Evolutionary conservation across 2,797 vertebrate species (phyloP), one percentile per base, ranked within the genome.

Genomic region (Eidolon dupreanum): DNA sequence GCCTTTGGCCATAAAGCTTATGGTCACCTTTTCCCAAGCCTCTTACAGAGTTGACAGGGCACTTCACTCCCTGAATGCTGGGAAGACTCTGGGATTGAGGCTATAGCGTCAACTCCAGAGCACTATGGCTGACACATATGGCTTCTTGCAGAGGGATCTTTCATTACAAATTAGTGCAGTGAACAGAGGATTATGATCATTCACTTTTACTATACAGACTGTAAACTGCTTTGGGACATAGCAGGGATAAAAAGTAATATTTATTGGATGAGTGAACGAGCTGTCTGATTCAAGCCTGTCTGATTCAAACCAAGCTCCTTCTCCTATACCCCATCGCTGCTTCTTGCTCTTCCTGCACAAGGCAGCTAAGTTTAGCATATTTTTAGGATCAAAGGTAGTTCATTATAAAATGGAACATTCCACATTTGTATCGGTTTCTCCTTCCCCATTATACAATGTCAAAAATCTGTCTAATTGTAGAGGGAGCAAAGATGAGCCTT

Each of bases 381-480:
- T 38, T 94, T 83, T 61, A 92, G 63, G 65, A 74, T 66, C 26
- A 84, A 89, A 22, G 46, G 51, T 20, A 92, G 59, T 28, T 66
- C 53, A 43, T 43, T 79, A 61, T 16, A 79, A 92, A 77, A 94
- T 38, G 43, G 31, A 85, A 53, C 31, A 38, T 88, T 92, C 31
- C 83, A 41, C 10, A 61, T 95, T 92, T 94, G 43, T 43, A 73
- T 91, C 55, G 15, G 2, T 90, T 81, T 89, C 61, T 11, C 75
- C 5, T 90, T 94, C 41, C 41, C 68, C 28, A 78, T 77, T 73
- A 66, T 66, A 5, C 7, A 85, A 85, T 92, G 43, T 59, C 31
- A 43, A 71, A 93, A 75, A 84, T n/a, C 85, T 92, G 55, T 31
- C 16, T 93, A 61, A 38, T 36, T 95, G 22, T 83, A 41, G 55